A percentile compares a stretch with the other conserved stretches of the same genome.
phyloP scores from a whole-genome alignment of 1,140 invertebrate species.

The Temnothorax curvispinosus region DNA sequence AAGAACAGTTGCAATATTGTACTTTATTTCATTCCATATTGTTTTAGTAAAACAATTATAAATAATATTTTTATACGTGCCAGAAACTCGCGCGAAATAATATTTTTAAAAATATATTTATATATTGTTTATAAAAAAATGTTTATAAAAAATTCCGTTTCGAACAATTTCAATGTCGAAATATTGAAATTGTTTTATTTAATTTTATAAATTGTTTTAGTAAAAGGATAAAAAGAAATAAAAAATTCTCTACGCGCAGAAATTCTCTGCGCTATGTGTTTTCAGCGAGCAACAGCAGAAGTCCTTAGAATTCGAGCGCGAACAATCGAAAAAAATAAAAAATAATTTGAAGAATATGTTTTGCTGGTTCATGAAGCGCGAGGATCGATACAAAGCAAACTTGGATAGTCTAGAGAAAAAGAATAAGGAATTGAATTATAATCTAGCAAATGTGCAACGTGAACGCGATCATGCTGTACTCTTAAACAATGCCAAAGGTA shows the following conservation, averaged over 20 bases:
- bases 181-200: no score
- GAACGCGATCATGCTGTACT: conserved; percentile 44
- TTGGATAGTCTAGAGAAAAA: conserved; percentile 26
- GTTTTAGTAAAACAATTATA: no score
- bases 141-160: no score
- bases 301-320: conserved; percentile 32
- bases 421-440: conserved; percentile 33
- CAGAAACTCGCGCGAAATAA: neutral
- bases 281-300: conserved; percentile 47
- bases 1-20: no score
- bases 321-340: conserved; percentile 5
- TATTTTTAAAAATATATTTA: no score
- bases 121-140: neutral
- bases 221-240: neutral
- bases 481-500: conserved; percentile 45
- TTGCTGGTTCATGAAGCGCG: neutral
- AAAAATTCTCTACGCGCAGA: conserved; percentile 33
- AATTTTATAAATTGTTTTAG: no score
- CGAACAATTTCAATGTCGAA: no score
- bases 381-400: neutral
- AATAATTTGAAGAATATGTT: conserved; percentile 29
- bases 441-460: conserved; percentile 8
- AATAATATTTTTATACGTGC: neutral
- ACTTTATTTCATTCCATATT: no score
- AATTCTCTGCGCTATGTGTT: conserved; percentile 50